Evolutionary conservation across 2,888 invertebrate species (phyloP).

Genomic region (Stenotaenia linearis): DNA sequence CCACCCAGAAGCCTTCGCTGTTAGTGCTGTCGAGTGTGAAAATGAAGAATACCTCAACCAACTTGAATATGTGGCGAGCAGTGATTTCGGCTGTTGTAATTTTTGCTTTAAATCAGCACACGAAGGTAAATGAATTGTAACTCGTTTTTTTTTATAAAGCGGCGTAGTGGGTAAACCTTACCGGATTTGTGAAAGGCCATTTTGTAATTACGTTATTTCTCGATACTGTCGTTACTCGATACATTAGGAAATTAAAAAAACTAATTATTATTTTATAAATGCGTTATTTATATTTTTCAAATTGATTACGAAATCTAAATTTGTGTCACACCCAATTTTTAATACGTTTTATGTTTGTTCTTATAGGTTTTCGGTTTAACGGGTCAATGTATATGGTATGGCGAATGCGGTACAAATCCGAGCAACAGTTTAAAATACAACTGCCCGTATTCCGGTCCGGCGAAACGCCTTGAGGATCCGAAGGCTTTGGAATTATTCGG

Average conservation of each 20-base stretch:
- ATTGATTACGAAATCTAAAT: no score
- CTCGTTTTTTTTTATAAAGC: background rate
- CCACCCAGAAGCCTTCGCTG: background rate
- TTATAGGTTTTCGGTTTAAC: background rate
- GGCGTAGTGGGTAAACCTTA: background rate
- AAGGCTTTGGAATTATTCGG: background rate
- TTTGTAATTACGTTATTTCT: background rate
- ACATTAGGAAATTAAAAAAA: background rate
- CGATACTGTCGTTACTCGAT: background rate
- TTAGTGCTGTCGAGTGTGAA: background rate
- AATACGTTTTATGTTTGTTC: background rate
- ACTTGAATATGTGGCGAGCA: background rate
- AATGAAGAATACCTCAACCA: background rate
- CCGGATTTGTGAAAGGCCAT: background rate
- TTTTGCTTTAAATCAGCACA: background rate
- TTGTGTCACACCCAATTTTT: background rate
- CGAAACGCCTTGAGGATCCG: background rate
- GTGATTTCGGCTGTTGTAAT: background rate
- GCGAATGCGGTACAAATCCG: constrained; percentile 19
- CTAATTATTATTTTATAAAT: background rate
- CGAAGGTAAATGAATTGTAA: background rate
- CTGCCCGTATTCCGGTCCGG: background rate
- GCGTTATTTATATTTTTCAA: no score
- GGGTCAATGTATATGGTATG: constrained; percentile 20
- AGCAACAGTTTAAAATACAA: background rate